phyloP scores from a whole-genome alignment of 2,797 vertebrate species.

The Amphiprion clarkii region DNA sequence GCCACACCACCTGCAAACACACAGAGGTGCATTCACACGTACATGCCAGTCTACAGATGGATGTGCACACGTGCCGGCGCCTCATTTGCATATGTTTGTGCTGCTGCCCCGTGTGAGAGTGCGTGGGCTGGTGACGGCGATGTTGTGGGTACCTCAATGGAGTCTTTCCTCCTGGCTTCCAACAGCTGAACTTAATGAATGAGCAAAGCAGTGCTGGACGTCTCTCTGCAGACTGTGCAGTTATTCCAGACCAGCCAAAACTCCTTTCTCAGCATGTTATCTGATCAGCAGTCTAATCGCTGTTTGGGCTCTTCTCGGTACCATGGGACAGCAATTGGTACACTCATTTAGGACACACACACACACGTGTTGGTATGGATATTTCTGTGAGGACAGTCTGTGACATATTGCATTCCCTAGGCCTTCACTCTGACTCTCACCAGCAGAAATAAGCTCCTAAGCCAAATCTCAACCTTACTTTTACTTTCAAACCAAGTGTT shows the following conservation, averaged over 20 bases:
- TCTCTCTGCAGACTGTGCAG: conserved; percentile 66
- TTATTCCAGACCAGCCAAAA: conserved; percentile 63
- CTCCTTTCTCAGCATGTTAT: conserved; percentile 63
- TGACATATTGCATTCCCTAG: too few relatives aligned
- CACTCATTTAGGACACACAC: conserved; percentile 35
- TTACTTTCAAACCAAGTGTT: too few relatives aligned
- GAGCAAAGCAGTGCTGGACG: conserved; percentile 44
- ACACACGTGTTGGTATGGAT: neutral
- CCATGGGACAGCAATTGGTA: conserved; percentile 31
- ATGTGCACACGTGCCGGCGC: neutral
- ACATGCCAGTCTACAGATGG: conserved; percentile 51
- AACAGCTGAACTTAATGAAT: conserved; percentile 68
- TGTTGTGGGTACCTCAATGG: conserved; percentile 30
- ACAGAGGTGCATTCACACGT: conserved; percentile 41
- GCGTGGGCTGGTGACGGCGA: conserved; percentile 13
- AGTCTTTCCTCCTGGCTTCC: conserved; percentile 42
- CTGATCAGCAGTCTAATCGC: conserved; percentile 68
- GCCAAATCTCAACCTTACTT: too few relatives aligned
- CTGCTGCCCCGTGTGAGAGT: conserved; percentile 7
- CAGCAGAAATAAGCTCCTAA: too few relatives aligned
- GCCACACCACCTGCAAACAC: conserved; percentile 47
- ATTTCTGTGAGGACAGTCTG: too few relatives aligned
- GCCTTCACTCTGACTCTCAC: too few relatives aligned
- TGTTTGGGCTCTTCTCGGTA: conserved; percentile 61
- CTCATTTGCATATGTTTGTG: conserved; percentile 42